A percentile compares a stretch with the other conserved stretches of the same genome.
phyloP scores from a whole-genome alignment of 2,888 invertebrate genomes.

The Ctenicera cuprea region DNA sequence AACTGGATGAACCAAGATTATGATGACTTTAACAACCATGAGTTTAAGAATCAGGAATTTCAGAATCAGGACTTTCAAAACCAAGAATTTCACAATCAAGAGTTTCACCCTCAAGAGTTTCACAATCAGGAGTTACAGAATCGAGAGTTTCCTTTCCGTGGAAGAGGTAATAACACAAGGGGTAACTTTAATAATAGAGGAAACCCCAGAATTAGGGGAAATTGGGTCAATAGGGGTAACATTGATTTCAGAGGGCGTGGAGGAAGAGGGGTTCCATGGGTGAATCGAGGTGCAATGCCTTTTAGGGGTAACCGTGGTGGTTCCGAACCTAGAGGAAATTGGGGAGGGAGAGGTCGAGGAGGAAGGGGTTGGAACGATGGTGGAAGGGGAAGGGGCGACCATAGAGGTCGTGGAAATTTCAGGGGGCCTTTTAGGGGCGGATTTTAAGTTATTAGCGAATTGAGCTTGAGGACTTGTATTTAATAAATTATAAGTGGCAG shows the following conservation, averaged over 20 bases:
- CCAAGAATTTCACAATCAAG: constrained; percentile 22
- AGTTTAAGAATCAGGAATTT: neutral
- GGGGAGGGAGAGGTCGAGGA: constrained; percentile 38
- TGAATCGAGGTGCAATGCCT: constrained; percentile 42
- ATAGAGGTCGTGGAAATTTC: constrained; percentile 66
- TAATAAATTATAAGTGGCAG: neutral
- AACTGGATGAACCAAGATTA: constrained; percentile 34
- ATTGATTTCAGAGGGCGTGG: constrained; percentile 55
- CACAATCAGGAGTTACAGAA: too few relatives aligned
- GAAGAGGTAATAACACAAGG: constrained; percentile 56
- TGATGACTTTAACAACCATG: constrained; percentile 6
- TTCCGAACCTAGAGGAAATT: constrained; percentile 31
- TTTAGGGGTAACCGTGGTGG: constrained; percentile 49
- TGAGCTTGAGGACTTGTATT: neutral
- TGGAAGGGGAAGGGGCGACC: constrained; percentile 56
- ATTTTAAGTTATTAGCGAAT: constrained; percentile 39
- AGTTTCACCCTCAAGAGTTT: constrained; percentile 18
- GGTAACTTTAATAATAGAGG: constrained; percentile 61
- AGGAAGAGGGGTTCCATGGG: constrained; percentile 38
- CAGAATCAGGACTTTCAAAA: constrained; percentile 11
- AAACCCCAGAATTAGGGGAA: constrained; percentile 1
- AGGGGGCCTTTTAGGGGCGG: constrained; percentile 68
- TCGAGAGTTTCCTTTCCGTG: constrained; percentile 38
- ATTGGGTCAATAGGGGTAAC: constrained; percentile 34
- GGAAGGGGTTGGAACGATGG: constrained; percentile 31